Conservation (phyloP, 2,888 invertebrate species). For the Cinara cedri region DNA sequence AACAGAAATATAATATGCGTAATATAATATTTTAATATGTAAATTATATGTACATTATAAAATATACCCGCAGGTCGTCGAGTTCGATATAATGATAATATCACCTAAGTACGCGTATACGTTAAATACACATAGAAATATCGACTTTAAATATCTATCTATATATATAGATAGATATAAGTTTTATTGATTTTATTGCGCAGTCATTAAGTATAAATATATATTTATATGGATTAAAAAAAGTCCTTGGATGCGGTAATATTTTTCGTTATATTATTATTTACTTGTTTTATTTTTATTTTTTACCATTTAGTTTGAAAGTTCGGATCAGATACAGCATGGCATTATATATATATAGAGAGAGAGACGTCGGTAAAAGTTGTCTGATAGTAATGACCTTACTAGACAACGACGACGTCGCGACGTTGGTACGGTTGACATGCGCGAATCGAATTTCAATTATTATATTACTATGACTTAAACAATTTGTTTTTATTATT, state of each 20-base stretch:
- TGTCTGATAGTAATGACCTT: constrained; percentile 31
- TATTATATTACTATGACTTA: no score
- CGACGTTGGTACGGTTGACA: not conserved
- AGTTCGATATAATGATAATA: not conserved
- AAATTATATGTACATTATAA: not conserved
- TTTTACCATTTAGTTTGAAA: not conserved
- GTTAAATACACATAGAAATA: no score
- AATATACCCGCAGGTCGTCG: not conserved
- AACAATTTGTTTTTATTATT: constrained; percentile 11
- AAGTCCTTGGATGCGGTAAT: not conserved
- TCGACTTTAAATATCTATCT: no score
- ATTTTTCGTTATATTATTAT: no score
- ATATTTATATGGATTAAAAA: not conserved
- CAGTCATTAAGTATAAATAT: no score
- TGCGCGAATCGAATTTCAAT: constrained; percentile 19
- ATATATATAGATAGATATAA: no score
- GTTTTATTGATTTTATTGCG: no score
- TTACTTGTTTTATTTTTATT: not conserved
- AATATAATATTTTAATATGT: not conserved
- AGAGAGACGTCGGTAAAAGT: constrained; percentile 27
- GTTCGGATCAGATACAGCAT: not conserved
- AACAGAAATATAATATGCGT: no score
- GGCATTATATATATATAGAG: not conserved
- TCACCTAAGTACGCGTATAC: no score
- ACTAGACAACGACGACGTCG: not conserved